A percentile compares a stretch with the other conserved stretches of the same genome.
phyloP scores from a whole-genome alignment of 2,113 vertebrate genomes.

The Narcine bancroftii region DNA sequence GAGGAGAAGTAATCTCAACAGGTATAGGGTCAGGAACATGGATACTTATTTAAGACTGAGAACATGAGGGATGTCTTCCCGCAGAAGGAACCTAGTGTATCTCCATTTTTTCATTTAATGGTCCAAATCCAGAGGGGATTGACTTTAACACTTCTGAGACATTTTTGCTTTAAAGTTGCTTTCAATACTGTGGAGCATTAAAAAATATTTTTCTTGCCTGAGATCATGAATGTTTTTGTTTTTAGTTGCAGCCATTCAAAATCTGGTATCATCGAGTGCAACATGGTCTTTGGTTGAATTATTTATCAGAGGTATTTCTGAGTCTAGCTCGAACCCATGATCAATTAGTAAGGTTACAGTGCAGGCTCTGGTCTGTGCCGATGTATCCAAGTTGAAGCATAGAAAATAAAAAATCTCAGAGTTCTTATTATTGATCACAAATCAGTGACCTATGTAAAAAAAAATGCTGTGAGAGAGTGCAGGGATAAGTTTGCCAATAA shows the following conservation, averaged over 20 bases:
- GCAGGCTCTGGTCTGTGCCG: background rate
- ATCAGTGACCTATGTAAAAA: background rate
- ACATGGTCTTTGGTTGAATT: background rate
- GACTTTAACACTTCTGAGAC: too few species aligned
- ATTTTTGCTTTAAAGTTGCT: too few species aligned
- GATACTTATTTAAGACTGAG: too few species aligned
- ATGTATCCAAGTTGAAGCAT: background rate
- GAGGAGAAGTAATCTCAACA: too few species aligned
- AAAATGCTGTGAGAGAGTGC: background rate
- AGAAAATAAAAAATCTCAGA: background rate
- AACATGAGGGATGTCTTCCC: too few species aligned
- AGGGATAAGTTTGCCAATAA: background rate
- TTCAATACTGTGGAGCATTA: too few species aligned
- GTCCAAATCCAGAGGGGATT: too few species aligned
- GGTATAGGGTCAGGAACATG: too few species aligned
- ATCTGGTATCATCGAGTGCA: background rate
- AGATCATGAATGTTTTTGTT: too few species aligned
- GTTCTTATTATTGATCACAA: background rate
- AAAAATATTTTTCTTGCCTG: too few species aligned
- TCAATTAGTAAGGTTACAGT: background rate
- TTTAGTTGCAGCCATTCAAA: background rate
- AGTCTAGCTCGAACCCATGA: background rate
- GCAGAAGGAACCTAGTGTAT: too few species aligned
- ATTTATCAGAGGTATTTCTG: background rate
- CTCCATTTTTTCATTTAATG: too few species aligned